Base-by-base conservation (phyloP, 1,140 invertebrate species). In the Aradophagus sp. region DNA sequence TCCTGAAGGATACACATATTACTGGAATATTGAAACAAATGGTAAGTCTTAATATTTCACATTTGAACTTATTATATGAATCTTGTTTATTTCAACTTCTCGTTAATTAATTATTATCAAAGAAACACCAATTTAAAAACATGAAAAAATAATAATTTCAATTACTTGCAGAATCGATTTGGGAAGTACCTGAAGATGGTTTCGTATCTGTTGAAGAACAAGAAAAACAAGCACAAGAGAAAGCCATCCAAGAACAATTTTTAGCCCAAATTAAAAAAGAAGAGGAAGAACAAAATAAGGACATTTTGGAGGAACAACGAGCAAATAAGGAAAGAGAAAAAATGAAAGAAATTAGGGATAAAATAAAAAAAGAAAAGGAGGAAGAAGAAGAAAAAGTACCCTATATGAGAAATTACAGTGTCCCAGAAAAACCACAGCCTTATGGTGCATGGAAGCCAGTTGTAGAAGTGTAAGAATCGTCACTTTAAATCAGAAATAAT, bases 21-120 rank as follows among this genome's bases (percentile, higher is more conserved):
- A 93, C 73, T 95, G 92, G 91, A 91, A 95, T 80, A 89, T 89
- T 13, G 87, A 90, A 67, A 93, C 92, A n/a, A 91, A 91, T 86
- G 92, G 93, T 92, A 83, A 42, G 73, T 56, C 44, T 38, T 23
- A 23, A n/a, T 36, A 31, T n/a, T 23, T 4, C 8, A 23, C 20
- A 23, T 23, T 8, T 23, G 20, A 23, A 4, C 8, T 23, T 23
- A 5, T 5, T 5, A 23, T 23, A 8, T 23, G 20, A 29, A 38
- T 58, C 1, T 13, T 7, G 42, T 41, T 4, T 4, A 5, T 13
- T 8, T 19, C 7, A 19, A 38, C 2, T 38, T 19, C 3, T 26
- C 10, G 3, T 27, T 4, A 23, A 8, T 16, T 70, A 52, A 62
- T 55, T 67, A n/a, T n/a, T n/a, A n/a, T n/a, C n/a, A n/a, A n/a